Conservation (phyloP, 2,888 invertebrate species). For the Leuctra nigra region DNA sequence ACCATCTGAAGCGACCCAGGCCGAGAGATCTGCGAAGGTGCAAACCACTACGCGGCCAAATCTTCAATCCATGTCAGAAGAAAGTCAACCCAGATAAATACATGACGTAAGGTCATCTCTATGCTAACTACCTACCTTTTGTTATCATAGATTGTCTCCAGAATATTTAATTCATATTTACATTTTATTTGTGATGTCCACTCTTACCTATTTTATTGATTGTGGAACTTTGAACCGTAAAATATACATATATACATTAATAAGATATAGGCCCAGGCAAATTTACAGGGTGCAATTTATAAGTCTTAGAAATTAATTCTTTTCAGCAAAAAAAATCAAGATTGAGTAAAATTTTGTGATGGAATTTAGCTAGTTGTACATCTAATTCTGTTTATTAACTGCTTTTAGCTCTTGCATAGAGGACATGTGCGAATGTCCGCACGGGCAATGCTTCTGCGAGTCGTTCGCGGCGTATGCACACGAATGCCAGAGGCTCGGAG, state of each 20-base stretch:
- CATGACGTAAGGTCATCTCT: constrained; percentile 58
- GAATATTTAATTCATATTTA: too few relatives aligned
- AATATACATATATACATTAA: too few relatives aligned
- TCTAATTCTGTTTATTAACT: neutral
- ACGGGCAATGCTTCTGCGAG: constrained; percentile 78
- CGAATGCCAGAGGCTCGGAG: constrained; percentile 75
- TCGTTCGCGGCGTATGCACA: constrained; percentile 84
- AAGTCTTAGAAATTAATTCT: too few relatives aligned
- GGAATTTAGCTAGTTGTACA: neutral
- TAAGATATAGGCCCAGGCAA: too few relatives aligned
- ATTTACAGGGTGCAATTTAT: too few relatives aligned
- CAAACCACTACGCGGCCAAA: constrained; percentile 45
- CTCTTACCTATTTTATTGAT: too few relatives aligned
- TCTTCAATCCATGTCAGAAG: constrained; percentile 70
- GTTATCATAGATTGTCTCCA: too few relatives aligned
- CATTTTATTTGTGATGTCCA: too few relatives aligned
- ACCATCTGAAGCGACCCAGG: constrained; percentile 28
- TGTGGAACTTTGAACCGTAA: too few relatives aligned
- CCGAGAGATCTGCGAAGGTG: constrained; percentile 44
- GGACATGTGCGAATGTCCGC: constrained; percentile 84
- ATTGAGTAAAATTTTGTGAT: too few relatives aligned
- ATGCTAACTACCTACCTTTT: neutral
- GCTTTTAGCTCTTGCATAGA: constrained; percentile 62
- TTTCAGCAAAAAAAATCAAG: too few relatives aligned
- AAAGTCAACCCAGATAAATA: constrained; percentile 76